phyloP scores from a whole-genome alignment of 2,888 invertebrate species.

The Drosophila monieri region DNA sequence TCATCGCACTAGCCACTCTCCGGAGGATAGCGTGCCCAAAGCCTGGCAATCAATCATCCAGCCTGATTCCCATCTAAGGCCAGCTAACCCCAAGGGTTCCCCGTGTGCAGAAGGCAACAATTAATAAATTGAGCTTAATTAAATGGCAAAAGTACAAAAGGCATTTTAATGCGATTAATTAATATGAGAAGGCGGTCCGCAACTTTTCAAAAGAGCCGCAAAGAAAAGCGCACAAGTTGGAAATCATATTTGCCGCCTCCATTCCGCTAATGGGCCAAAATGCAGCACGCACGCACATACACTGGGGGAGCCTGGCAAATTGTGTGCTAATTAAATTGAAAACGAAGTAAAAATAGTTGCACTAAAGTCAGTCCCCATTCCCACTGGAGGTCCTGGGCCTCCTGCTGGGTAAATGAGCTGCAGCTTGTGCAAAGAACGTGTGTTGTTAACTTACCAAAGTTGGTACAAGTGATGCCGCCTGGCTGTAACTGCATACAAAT shows the following conservation, averaged over 20 bases:
- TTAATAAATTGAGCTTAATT: conserved; percentile 52
- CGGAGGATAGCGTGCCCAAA: conserved; percentile 23
- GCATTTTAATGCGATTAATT: conserved; percentile 69
- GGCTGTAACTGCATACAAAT: conserved; percentile 8
- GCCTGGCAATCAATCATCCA: conserved; percentile 60
- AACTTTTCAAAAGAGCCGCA: conserved; percentile 46
- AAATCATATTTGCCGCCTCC: conserved; percentile 53
- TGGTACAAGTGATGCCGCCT: conserved; percentile 4
- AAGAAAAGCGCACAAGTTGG: conserved; percentile 46
- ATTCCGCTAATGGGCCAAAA: conserved; percentile 28
- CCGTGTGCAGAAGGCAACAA: conserved; percentile 27
- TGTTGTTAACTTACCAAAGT: conserved; percentile 32
- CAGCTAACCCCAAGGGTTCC: not conserved
- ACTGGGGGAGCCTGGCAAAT: conserved; percentile 38
- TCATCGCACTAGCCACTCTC: conserved; percentile 44
- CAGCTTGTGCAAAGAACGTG: conserved; percentile 69
- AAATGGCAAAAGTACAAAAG: conserved; percentile 40
- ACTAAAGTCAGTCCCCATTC: conserved; percentile 53
- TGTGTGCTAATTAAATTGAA: conserved; percentile 74
- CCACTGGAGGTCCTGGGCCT: conserved; percentile 24
- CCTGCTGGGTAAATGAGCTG: conserved; percentile 73
- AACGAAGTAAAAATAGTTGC: conserved; percentile 67
- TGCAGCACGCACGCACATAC: conserved; percentile 16
- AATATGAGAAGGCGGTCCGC: conserved; percentile 35
- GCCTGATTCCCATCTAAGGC: conserved; percentile 64